Percentiles rank a stretch among this genome's conserved stretches.
Evolutionary conservation across 2,888 invertebrate genomes (phyloP).

Genomic region (Cryptocephalus moraei): DNA sequence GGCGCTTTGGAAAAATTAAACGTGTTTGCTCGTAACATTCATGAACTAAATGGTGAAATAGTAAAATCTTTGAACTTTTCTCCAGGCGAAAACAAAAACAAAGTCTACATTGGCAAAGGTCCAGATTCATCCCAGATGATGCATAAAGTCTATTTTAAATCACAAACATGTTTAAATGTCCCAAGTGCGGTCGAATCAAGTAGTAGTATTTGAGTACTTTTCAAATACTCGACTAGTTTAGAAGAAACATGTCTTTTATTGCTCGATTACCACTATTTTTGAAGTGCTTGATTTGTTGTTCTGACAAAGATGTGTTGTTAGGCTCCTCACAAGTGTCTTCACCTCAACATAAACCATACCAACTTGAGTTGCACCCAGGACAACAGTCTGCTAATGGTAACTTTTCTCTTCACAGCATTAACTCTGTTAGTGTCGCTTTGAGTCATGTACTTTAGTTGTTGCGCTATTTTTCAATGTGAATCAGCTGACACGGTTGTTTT

Average conservation of each 20-base stretch:
- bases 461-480: too few species aligned
- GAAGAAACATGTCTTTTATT: constrained; percentile 14
- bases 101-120: constrained; percentile 7
- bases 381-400: constrained; percentile 71
- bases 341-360: constrained; percentile 39
- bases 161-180: constrained; percentile 12
- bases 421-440: not conserved
- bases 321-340: constrained; percentile 40
- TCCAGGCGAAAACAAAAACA: constrained; percentile 1
- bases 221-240: constrained; percentile 5
- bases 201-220: constrained; percentile 5
- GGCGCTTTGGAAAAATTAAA: too few species aligned
- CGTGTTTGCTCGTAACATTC: too few species aligned
- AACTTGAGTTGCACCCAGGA: constrained; percentile 43
- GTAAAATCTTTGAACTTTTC: not conserved
- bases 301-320: constrained; percentile 38
- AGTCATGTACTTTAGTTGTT: too few species aligned
- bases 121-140: constrained; percentile 10
- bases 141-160: constrained; percentile 13
- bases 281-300: constrained; percentile 31
- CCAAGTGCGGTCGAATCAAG: constrained; percentile 9
- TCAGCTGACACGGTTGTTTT: too few species aligned
- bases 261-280: constrained; percentile 21
- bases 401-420: constrained; percentile 28
- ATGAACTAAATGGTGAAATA: too few species aligned